phyloP scores from a whole-genome alignment of 2,888 invertebrate species.

The Sycophila texana region DNA sequence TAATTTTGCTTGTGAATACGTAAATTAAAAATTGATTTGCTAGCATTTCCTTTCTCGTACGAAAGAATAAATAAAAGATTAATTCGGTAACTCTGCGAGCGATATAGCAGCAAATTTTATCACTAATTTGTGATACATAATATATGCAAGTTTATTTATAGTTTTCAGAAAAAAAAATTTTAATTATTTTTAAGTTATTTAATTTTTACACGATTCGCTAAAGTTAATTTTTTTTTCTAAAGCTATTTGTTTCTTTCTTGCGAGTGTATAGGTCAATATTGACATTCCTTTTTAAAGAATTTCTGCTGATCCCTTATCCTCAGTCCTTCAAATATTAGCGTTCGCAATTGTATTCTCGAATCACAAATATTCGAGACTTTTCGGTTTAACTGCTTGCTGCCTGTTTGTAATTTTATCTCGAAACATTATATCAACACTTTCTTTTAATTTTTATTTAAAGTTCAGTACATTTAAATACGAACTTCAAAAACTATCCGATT shows the following conservation, averaged over 20 bases:
- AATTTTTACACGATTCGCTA: constrained; percentile 56
- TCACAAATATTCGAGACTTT: constrained; percentile 64
- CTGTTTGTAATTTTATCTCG: constrained; percentile 63
- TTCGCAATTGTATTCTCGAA: constrained; percentile 56
- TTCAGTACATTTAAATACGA: constrained; percentile 36
- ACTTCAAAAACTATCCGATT: constrained; percentile 32
- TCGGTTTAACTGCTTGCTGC: constrained; percentile 73
- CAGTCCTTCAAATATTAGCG: constrained; percentile 57
- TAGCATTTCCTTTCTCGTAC: constrained; percentile 52
- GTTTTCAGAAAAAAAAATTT: constrained; percentile 52
- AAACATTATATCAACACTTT: constrained; percentile 46
- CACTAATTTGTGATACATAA: constrained; percentile 30
- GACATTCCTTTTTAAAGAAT: constrained; percentile 48
- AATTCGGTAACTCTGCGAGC: constrained; percentile 53
- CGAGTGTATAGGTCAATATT: constrained; percentile 58
- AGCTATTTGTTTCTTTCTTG: constrained; percentile 53
- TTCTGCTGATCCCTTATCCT: constrained; percentile 56
- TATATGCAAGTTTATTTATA: constrained; percentile 56
- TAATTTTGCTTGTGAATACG: constrained; percentile 52
- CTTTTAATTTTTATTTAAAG: constrained; percentile 47
- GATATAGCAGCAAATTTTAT: constrained; percentile 33
- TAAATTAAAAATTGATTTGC: constrained; percentile 51
- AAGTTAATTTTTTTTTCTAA: constrained; percentile 32
- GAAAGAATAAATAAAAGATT: constrained; percentile 48
- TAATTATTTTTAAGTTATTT: constrained; percentile 57